Conservation (phyloP, 2,888 invertebrate species). For the Conops quadrifasciatus region DNA sequence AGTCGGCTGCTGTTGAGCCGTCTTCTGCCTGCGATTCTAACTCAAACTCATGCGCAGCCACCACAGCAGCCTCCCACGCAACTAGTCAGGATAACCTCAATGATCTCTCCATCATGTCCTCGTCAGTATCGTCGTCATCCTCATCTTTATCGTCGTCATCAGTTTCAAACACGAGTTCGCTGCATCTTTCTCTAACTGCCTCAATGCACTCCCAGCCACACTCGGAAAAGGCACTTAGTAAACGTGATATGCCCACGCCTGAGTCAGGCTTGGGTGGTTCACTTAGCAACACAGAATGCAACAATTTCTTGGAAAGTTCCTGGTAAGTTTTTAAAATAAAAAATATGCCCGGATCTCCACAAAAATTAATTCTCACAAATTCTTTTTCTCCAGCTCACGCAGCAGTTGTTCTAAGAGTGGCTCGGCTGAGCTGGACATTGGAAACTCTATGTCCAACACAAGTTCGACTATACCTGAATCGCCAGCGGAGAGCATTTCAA, state of each 20-base stretch:
- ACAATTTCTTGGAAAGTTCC: constrained; percentile 43
- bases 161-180: constrained; percentile 11
- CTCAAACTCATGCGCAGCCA: constrained; percentile 40
- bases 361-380: neutral
- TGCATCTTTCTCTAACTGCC: constrained; percentile 22
- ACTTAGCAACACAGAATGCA: constrained; percentile 58
- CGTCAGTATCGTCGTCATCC: constrained; percentile 39
- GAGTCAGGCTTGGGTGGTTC: constrained; percentile 60
- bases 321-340: constrained; percentile 47
- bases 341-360: neutral
- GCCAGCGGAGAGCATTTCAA: constrained; percentile 32
- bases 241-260: constrained; percentile 55
- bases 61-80: constrained; percentile 38
- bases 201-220: constrained; percentile 33
- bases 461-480: constrained; percentile 29
- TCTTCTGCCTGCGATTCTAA: constrained; percentile 40
- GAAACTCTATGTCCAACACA: constrained; percentile 22
- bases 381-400: constrained; percentile 4
- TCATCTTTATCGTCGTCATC: constrained; percentile 29
- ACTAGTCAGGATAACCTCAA: constrained; percentile 34
- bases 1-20: constrained; percentile 41
- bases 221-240: constrained; percentile 43
- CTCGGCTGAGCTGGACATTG: constrained; percentile 16
- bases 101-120: constrained; percentile 30
- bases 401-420: constrained; percentile 16